Percentiles rank a stretch among this genome's conserved stretches.
phyloP scores from a whole-genome alignment of 2,113 vertebrate genomes.

The Stercorarius parasiticus region DNA sequence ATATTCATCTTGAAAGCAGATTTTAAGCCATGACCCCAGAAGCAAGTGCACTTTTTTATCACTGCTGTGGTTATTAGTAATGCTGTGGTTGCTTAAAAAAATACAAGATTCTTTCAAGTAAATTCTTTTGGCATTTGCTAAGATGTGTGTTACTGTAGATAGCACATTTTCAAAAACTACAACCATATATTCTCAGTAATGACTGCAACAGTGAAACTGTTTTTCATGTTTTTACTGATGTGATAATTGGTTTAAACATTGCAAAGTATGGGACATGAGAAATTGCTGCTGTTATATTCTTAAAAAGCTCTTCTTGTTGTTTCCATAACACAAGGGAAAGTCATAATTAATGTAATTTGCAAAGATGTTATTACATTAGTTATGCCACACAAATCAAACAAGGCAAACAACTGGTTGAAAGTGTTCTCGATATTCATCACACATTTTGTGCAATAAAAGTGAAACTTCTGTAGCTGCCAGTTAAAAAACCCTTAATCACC shows the following conservation, averaged over 20 bases:
- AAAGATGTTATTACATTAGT: slow-evolving; percentile 13
- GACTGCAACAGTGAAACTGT: slow-evolving; percentile 30
- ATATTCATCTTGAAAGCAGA: not conserved
- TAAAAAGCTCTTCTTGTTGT: not conserved
- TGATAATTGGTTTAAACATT: slow-evolving; percentile 48
- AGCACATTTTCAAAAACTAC: slow-evolving; percentile 3
- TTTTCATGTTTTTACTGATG: slow-evolving; percentile 29
- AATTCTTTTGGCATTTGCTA: not conserved
- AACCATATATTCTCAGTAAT: slow-evolving; percentile 39
- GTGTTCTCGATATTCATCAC: not conserved
- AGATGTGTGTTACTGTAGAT: not conserved
- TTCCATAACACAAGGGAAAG: slow-evolving; percentile 1
- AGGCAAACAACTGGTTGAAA: slow-evolving; percentile 21
- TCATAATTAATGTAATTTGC: slow-evolving; percentile 54
- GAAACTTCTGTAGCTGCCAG: not conserved
- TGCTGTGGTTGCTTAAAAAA: not conserved
- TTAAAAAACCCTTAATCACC: not conserved
- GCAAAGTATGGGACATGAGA: not conserved
- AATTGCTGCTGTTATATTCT: not conserved
- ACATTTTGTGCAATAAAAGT: not conserved
- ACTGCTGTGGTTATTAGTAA: not conserved
- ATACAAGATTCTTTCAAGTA: not conserved
- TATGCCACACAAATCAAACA: slow-evolving; percentile 1
- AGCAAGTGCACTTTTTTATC: not conserved
- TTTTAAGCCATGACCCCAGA: not conserved